These are phyloP conservation scores for Willisornis vidua DNA, from an alignment of 2,113 vertebrate genomes.

Conservation along the genomic window DNA sequence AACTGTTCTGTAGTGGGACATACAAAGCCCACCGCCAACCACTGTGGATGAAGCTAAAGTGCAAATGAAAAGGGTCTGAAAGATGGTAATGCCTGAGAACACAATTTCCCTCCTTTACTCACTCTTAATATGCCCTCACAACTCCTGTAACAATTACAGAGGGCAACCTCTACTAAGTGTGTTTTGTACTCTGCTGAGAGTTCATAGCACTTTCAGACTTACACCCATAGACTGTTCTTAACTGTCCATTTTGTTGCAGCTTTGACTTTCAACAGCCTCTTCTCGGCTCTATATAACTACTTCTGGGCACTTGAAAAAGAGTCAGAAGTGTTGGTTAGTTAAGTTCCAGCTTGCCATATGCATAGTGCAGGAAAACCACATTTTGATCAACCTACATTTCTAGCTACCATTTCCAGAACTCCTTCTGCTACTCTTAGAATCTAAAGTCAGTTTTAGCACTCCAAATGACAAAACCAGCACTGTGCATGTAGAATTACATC, in stretches of 20 bases:
- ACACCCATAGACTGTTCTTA: neutral
- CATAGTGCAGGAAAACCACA: neutral
- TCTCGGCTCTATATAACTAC: neutral
- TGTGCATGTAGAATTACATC: neutral
- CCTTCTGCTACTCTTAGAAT: neutral
- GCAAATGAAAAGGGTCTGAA: neutral
- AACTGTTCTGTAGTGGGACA: neutral
- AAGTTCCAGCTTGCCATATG: neutral
- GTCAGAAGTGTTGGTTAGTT: neutral
- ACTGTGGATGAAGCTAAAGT: neutral
- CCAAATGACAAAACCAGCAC: neutral
- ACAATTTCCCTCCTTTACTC: neutral
- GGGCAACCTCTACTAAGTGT: neutral
- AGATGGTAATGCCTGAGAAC: neutral
- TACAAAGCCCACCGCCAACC: neutral
- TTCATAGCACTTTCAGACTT: neutral
- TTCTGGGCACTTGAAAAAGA: neutral
- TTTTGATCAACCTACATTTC: neutral
- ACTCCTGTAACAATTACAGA: neutral
- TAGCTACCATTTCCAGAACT: neutral
- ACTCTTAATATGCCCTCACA: neutral
- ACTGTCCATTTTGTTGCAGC: neutral
- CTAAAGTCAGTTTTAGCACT: neutral
- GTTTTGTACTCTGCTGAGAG: neutral
- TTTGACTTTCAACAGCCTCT: neutral